Evolutionary conservation across 2,113 vertebrate species (phyloP), one percentile per base, ranked within the genome.

Genomic region (Megalops atlanticus): DNA sequence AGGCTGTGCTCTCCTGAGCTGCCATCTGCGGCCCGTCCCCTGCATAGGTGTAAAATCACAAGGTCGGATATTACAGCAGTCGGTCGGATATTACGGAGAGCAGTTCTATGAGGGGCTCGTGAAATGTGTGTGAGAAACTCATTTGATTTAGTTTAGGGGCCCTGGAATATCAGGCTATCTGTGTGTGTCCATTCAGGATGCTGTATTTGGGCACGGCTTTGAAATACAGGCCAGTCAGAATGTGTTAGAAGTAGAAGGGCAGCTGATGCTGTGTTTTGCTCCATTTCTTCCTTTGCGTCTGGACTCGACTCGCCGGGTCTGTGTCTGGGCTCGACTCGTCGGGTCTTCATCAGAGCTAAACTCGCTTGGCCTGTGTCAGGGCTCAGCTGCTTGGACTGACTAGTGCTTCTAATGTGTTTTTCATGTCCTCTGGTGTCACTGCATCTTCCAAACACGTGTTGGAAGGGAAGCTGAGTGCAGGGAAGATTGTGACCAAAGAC

Each of bases 321-420:
- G 49, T 54, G 16, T 54, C 18, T 16, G 47, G 14, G 47, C 18
- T 49, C 11, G 12, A 49, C 47, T 49, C 47, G 7, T 16, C 18
- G 24, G 24, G 18, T 24, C 49, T 54, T 21, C 49, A 52, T 52
- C 5, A 16, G 52, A 24, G 52, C 52, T 58, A 1, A 24, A 2
- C 52, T 27, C n/a, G 52, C 52, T 0, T 6, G 58, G 58, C 2
- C 58, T 64, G 1, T 15, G 3, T 31, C 8, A n/a, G 5, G 24
- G 24, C n/a, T 10, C 11, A 4, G 8, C 0, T 1, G 24, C 2
- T 24, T 64, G n/a, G 7, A 11, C 4, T 64, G 58, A 10, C 58
- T 27, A 64, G 58, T 18, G 41, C 40, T 80, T 79, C 33, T 90
- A 88, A 89, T 89, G 88, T 82, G 77, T 74, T 88, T 89, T 84